Base-by-base conservation (phyloP, 2,113 vertebrate species). In the Saccopteryx bilineata region DNA sequence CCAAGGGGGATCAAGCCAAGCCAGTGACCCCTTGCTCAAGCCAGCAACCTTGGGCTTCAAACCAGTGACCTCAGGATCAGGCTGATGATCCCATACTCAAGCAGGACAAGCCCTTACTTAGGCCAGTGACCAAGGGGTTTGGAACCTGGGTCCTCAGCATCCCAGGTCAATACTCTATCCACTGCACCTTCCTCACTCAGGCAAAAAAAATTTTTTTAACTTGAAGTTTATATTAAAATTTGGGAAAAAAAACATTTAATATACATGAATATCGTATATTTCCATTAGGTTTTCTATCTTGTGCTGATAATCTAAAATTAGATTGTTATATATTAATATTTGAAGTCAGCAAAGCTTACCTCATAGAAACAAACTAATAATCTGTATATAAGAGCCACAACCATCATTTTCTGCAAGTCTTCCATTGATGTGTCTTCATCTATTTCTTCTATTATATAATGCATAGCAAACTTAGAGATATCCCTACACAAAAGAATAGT, bases 391-490 rank as follows among this genome's bases (percentile, higher is more conserved):
- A 99, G 98, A 87, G 99, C 99, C 39, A 99, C 99, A 39, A 98
- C 93, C 99, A 99, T 99, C 99, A 99, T 99, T 98, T 99, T 99
- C 99, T 99, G 99, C 93, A 99, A 97, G 87, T 99, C 99, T 98
- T 99, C 99, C 98, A 99, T 98, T 78, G 99, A 99, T 0, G 99
- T 99, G 93, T 99, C 99, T 98, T 99, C 99, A 89, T 99, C 99
- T 14, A 99, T 99, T 98, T 99, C 99, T 98, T 99, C 99, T 98
- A 99, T 99, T 88, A 99, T 99, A 97, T 99, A 99, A 97, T 99
- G 99, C 98, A 99, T 99, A 83, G 99, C 99, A 97, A 99, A 99
- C 97, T 99, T 99, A 87, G 99, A 99, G 97, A 99, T 99, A 98
- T 99, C 99, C 98, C 99, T 99, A 98, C 52, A 96, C 28, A 97